phyloP scores from a whole-genome alignment of 2,797 vertebrate species.

The Accipiter minullus region DNA sequence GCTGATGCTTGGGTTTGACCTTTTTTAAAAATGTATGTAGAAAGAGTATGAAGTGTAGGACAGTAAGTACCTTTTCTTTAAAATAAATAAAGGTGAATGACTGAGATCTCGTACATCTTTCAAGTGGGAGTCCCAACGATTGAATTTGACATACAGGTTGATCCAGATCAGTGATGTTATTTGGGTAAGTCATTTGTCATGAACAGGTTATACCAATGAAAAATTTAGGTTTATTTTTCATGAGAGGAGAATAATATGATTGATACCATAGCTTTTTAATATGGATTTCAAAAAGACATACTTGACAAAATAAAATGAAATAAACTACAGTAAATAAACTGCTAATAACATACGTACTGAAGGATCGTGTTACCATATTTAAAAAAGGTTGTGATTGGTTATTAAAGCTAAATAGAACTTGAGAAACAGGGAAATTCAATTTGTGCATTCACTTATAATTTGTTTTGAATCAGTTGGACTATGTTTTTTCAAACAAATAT shows the following conservation, averaged over 20 bases:
- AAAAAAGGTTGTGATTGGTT: not conserved
- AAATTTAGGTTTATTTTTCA: not conserved
- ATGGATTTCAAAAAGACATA: not conserved
- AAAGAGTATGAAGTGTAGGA: not conserved
- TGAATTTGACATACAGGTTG: not conserved
- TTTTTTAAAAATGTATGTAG: fast-evolving
- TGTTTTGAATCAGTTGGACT: not conserved
- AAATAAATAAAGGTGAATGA: not conserved
- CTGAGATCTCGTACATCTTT: not conserved
- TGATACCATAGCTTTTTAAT: not conserved
- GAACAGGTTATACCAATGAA: not conserved
- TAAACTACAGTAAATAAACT: not conserved
- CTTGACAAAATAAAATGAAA: not conserved
- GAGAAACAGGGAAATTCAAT: not conserved
- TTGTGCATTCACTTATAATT: not conserved
- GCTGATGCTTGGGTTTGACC: not conserved
- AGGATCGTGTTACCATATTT: not conserved
- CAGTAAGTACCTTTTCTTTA: not conserved
- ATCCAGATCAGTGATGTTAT: not conserved
- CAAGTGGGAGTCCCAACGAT: not conserved
- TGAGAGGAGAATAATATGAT: not conserved
- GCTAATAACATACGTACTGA: not conserved
- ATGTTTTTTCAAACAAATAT: not conserved
- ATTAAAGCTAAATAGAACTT: not conserved
- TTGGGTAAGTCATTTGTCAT: not conserved